phyloP scores from a whole-genome alignment of 1,140 invertebrate species.

The Zaprionus ornatus region DNA sequence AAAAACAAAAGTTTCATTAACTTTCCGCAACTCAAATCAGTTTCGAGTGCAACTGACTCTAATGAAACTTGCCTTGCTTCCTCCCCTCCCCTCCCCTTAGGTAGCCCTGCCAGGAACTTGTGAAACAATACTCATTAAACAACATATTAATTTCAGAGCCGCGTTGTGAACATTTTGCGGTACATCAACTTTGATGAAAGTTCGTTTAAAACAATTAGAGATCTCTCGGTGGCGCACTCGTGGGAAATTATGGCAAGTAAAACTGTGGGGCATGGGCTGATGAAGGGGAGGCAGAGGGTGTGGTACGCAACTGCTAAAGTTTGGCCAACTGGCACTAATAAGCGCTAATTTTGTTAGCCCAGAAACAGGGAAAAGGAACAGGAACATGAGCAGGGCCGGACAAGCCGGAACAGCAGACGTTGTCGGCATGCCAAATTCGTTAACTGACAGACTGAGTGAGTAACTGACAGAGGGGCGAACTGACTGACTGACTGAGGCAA shows the following conservation, averaged over 20 bases:
- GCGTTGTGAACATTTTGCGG: constrained; percentile 44
- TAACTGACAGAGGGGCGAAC: background rate
- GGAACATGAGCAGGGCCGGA: constrained; percentile 21
- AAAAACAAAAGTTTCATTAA: constrained; percentile 11
- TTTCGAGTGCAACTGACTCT: constrained; percentile 17
- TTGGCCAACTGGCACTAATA: constrained; percentile 80
- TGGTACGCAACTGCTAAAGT: constrained; percentile 43
- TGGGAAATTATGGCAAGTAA: constrained; percentile 63
- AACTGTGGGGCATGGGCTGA: constrained; percentile 31
- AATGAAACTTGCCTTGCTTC: background rate
- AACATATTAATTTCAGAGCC: constrained; percentile 56
- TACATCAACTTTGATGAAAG: constrained; percentile 54
- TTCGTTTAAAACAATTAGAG: constrained; percentile 76
- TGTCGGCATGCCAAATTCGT: constrained; percentile 56
- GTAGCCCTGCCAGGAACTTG: constrained; percentile 23
- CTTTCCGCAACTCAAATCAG: constrained; percentile 5
- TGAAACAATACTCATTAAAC: constrained; percentile 53
- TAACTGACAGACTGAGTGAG: constrained; percentile 30
- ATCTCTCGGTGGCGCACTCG: constrained; percentile 49
- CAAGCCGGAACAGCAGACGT: constrained; percentile 27
- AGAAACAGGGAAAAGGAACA: constrained; percentile 33
- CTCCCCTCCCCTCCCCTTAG: background rate
- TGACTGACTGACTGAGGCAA: constrained; percentile 5
- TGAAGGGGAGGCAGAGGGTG: constrained; percentile 1
- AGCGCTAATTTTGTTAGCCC: constrained; percentile 78